Base-by-base conservation (phyloP, 2,113 vertebrate genomes). In the Ibidorhyncha struthersii region DNA sequence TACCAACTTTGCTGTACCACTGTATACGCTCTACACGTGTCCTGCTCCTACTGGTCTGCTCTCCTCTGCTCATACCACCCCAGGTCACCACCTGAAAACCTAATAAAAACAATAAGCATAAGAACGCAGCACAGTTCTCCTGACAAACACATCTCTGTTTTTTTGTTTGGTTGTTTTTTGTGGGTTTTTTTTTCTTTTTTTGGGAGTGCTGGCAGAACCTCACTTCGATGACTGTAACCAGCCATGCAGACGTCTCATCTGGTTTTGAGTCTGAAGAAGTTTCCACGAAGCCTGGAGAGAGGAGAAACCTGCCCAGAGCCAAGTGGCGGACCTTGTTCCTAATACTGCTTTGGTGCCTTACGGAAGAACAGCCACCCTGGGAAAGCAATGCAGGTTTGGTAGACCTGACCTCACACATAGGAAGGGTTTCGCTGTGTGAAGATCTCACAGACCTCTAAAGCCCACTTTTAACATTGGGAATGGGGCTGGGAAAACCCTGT, bases 1-100 rank as follows among this genome's bases (percentile, higher is more conserved):
- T 38, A 41, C 18, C 41, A 47, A n/a, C 16, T 66, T 71, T 71
- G 53, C 12, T 34, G 15, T 45, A 11, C n/a, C 18, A 6, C 38
- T 49, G 22, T 38, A 4, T 5, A 4, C 7, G 1, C 34, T 45
- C 18, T 30, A 43, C 26, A 40, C 2, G 0, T 2, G 1, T 41
- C 19, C 41, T 78, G 32, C 50, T 71, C 59, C 21, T 12, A 0
- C 2, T 4, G 30, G 32, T 61, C 63, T 49, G 58, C 45, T 77
- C 38, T 87, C 12, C 40, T 81, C 55, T 77, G 55, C 15, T 82
- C 17, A 43, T 9, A 50, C 12, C 38, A 34, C 14, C 8, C 34
- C 43, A 27, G 21, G n/a, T 47, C 49, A 55, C 6, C 16, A 16
- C 45, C 36, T 80, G 58, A 43, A 93, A 87, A 49, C 40, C 9